Evolutionary conservation across 2,888 invertebrate genomes (phyloP).

Genomic region (Melanophora roralis): DNA sequence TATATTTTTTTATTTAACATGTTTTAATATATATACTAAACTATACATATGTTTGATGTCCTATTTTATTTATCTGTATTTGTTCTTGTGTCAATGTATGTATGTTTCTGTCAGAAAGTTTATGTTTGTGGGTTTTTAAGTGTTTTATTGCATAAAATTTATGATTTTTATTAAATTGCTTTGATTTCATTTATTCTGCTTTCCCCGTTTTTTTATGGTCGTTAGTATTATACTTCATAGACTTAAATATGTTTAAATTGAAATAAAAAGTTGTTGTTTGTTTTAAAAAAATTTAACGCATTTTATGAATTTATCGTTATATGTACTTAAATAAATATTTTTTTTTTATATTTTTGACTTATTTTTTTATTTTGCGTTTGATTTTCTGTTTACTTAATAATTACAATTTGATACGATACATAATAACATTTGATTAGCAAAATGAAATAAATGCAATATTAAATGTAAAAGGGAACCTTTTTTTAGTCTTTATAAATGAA

Average conservation of each 20-base stretch:
- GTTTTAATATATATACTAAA: slow-evolving; percentile 65
- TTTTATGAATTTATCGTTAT: slow-evolving; percentile 62
- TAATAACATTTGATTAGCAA: slow-evolving; percentile 50
- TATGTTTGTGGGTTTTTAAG: background rate
- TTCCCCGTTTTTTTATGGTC: slow-evolving; percentile 55
- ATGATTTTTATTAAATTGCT: slow-evolving; percentile 30
- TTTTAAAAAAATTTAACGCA: slow-evolving; percentile 43
- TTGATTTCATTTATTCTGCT: slow-evolving; percentile 19
- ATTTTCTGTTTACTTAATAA: slow-evolving; percentile 47
- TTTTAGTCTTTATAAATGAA: background rate
- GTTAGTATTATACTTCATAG: too few species aligned
- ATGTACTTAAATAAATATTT: slow-evolving; percentile 64
- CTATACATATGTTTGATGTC: slow-evolving; percentile 63
- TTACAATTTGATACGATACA: slow-evolving; percentile 47
- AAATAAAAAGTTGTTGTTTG: slow-evolving; percentile 30
- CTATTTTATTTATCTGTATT: slow-evolving; percentile 56
- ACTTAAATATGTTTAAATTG: too few species aligned
- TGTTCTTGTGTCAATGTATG: background rate
- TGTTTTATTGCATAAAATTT: slow-evolving; percentile 13
- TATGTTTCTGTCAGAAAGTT: slow-evolving; percentile 28
- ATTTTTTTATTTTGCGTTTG: slow-evolving; percentile 13
- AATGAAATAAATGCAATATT: slow-evolving; percentile 9
- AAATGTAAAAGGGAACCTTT: background rate
- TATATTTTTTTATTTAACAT: slow-evolving; percentile 58
- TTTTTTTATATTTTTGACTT: slow-evolving; percentile 30